Base-by-base conservation (phyloP, 1,140 invertebrate genomes). In the Dolichoris vasculosae region DNA sequence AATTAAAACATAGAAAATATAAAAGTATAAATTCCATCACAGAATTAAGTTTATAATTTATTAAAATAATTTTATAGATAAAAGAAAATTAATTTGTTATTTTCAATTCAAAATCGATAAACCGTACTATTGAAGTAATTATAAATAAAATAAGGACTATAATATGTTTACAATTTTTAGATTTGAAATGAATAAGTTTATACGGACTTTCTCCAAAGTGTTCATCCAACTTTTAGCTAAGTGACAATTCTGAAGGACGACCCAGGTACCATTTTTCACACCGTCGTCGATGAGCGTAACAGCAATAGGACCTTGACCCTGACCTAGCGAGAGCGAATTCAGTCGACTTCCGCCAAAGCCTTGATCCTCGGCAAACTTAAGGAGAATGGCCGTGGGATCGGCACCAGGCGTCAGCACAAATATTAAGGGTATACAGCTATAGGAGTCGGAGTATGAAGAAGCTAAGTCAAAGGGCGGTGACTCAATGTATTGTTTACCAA, bases 241-340 rank as follows among this genome's bases (percentile, higher is more conserved):
- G 92, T 99, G 98, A 92, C 98, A 99, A 93, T 99, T 99, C 93
- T 99, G 98, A 48, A 99, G 92, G n/a, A 98, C 95, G 3, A 99
- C 97, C 98, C 98, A 99, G 78, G 95, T 96, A 43, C 97, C 97
- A 86, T 95, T 96, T 88, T 96, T 96, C 3, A 96, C 94, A 1
- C 96, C 98, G 88, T 97, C 97, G 55, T 98, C 96, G 26, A 99
- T 97, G 92, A 98, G 94, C 90, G 95, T 96, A 82, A 97, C 94
- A 38, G 98, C 98, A 88, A 98, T 97, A 46, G 95, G 97, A 84
- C 96, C 97, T 92, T 99, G 98, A 6, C 98, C 98, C 95, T 99
- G 98, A 38, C 98, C 98, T 83, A 99, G 92, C 0, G 98, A 99
- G 23, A 99, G 91, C 0, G 97, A 97, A 90, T 96, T 97, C 82